Evolutionary conservation across 2,113 vertebrate genomes (phyloP), one percentile per base, ranked within the genome.

Genomic region (Canis aureus): DNA sequence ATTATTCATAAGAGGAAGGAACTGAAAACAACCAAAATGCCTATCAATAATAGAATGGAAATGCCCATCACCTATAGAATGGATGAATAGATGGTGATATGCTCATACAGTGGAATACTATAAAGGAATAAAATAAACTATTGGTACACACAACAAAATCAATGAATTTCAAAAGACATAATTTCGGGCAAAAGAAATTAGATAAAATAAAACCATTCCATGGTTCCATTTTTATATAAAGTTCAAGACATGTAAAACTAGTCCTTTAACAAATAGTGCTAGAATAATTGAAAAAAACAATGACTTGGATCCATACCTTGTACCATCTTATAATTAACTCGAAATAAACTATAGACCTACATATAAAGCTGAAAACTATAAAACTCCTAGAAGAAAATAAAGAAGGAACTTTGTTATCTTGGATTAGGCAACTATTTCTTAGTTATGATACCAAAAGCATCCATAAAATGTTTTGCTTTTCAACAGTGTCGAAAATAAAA

Each of bases 221-320:
- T 62, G 43, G 43, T 43, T 43, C 43, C 43, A 43, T 43, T 43
- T 43, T 80, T 93, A 62, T 16, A 84, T 66, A 27, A 92, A 92
- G 29, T 57, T 95, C 19, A 67, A 90, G 74, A 57, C 82, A 53
- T 82, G 35, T 25, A 73, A 78, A 29, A 74, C 11, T 67, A 62
- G 32, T 66, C 64, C 90, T 78, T 78, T 55, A 97, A 93, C 53
- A 94, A 96, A 60, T 53, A n/a, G 64, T 53, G 3, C 51, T 82
- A 81, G 51, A 73, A 29, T 3, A 76, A 57, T 12, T 73, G 13
- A 19, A 71, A 35, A 35, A 27, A 43, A 71, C 19, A 23, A 51
- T 29, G 29, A 82, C 12, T 22, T 71, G 10, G 8, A 78, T 69
- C 43, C 11, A 32, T 22, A 94, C 11, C 35, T 92, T 17, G 27